Evolutionary conservation across 2,888 invertebrate species (phyloP).

Genomic region (Caenorhabditis zanzibari): DNA sequence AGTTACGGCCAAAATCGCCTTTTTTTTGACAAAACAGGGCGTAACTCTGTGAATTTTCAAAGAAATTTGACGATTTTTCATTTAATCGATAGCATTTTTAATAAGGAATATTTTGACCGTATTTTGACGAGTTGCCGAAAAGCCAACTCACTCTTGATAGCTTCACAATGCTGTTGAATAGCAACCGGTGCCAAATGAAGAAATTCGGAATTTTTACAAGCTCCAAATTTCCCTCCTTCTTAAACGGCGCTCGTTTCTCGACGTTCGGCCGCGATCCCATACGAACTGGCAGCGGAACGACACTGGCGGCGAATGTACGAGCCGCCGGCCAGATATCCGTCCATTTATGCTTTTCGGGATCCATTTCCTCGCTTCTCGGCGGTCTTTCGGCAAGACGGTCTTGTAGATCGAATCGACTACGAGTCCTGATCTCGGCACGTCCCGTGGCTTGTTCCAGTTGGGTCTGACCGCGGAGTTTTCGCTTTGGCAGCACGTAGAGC

Average conservation of each 20-base stretch:
- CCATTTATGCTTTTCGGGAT: conserved; percentile 89
- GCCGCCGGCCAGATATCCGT: conserved; percentile 96
- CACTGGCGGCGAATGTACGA: conserved; percentile 92
- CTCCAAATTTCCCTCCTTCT: conserved; percentile 90
- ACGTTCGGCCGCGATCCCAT: conserved; percentile 85
- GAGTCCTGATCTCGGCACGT: conserved; percentile 53
- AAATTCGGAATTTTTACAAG: conserved; percentile 96
- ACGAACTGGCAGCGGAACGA: conserved; percentile 91
- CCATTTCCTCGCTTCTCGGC: conserved; percentile 79
- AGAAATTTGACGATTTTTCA: too few species aligned
- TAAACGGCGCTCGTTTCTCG: conserved; percentile 79
- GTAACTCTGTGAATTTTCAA: too few species aligned
- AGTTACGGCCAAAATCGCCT: too few species aligned
- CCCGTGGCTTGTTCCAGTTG: conserved; percentile 79
- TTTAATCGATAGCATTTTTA: too few species aligned
- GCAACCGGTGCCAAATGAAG: conserved; percentile 96
- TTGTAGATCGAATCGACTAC: conserved; percentile 73
- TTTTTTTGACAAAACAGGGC: too few species aligned
- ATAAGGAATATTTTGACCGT: too few species aligned
- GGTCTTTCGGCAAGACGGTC: conserved; percentile 77
- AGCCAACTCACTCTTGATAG: conserved; percentile 89
- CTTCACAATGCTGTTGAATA: conserved; percentile 93
- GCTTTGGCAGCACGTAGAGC: conserved; percentile 79
- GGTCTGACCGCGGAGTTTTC: conserved; percentile 79
- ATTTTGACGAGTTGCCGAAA: too few species aligned